phyloP scores from a whole-genome alignment of 2,888 invertebrate species.

The Ophioninae sp. region DNA sequence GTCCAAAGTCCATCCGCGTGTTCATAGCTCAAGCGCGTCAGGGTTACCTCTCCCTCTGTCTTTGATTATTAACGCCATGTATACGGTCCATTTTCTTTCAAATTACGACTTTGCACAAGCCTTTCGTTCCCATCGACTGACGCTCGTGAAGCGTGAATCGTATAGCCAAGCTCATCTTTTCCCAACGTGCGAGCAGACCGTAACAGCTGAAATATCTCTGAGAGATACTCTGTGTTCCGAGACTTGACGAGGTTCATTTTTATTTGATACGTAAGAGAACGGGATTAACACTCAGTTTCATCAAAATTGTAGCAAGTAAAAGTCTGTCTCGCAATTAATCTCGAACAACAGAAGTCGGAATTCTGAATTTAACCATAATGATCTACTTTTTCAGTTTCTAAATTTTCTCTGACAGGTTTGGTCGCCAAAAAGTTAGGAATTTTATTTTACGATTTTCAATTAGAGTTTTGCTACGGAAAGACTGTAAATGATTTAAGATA shows the following conservation, averaged over 20 bases:
- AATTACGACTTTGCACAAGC: conserved; percentile 2
- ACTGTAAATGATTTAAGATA: too few species aligned
- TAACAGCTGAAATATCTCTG: background rate
- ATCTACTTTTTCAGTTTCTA: too few species aligned
- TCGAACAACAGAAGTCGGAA: too few species aligned
- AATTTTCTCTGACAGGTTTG: too few species aligned
- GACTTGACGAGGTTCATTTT: too few species aligned
- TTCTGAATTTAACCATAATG: too few species aligned
- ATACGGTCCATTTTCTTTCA: conserved; percentile 4
- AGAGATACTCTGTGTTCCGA: background rate
- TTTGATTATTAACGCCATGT: conserved; percentile 3
- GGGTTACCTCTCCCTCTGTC: conserved; percentile 13
- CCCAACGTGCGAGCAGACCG: background rate
- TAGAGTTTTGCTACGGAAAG: too few species aligned
- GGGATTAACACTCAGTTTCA: too few species aligned
- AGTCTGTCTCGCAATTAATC: too few species aligned
- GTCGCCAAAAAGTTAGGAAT: too few species aligned
- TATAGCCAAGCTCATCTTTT: background rate
- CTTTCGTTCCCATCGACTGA: background rate
- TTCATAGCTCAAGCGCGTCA: conserved; percentile 4
- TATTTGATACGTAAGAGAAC: background rate
- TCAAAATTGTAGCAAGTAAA: too few species aligned
- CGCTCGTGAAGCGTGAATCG: background rate
- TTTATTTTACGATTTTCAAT: too few species aligned
- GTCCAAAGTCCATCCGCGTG: conserved; percentile 18